Evolutionary conservation across 1,140 invertebrate species (phyloP), one percentile per base, ranked within the genome.

Genomic region (Penaeus indicus): DNA sequence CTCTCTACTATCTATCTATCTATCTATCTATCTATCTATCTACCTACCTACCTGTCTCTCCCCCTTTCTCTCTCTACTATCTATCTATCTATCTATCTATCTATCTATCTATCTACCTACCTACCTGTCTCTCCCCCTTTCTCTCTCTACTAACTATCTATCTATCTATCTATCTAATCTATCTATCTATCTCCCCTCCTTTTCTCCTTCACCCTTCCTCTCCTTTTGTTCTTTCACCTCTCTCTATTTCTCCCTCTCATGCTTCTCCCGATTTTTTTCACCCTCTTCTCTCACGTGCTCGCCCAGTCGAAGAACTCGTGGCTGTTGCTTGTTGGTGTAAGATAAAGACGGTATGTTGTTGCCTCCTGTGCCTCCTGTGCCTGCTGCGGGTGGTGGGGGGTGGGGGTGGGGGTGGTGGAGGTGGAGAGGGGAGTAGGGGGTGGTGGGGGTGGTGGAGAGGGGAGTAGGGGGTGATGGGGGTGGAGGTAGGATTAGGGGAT

Each of bases 51-150:
- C 10, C 10, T 18, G 0, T 75, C 11, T 27, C 11, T 18, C 25
- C 1, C 19, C 0, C n/a, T 2, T 32, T 75, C 13, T 5, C 47
- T 10, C 25, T 75, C 69, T 32, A 38, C 25, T 75, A 8, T 32
- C 69, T 75, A 19, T 72, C 69, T 72, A 19, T 72, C 69, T 72
- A 19, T 72, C 69, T 72, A 19, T 72, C 69, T 72, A 19, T 25
- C n/a, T 25, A 16, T 72, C 69, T 72, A 19, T 27, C 69, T 27
- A 25, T 32, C 69, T 32, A 25, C 21, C 69, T 32, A 3, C 25
- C 38, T 25, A n/a, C n/a, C 67, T 72, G n/a, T 2, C 21, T 69
- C 67, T 22, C 69, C 42, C 79, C 60, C 79, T 81, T 54, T 25
- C 79, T 81, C 79, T 61, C 54, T 81, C 79, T 61, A 2, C 67